Base-by-base conservation (phyloP, 2,797 vertebrate genomes). In the Thaleichthys pacificus region DNA sequence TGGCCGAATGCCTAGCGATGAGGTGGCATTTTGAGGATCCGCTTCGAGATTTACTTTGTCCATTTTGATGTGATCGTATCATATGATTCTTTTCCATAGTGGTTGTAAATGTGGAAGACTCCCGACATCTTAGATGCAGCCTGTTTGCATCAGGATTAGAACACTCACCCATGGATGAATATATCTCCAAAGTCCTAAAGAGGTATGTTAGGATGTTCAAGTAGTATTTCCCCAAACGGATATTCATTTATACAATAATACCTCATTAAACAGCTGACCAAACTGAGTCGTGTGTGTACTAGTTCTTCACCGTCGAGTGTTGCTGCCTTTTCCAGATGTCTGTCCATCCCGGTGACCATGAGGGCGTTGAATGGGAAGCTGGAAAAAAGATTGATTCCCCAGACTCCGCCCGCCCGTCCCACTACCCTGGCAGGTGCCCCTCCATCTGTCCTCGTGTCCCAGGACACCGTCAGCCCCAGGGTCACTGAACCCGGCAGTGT, bases 321-420 rank as follows among this genome's bases (percentile, higher is more conserved):
- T 76, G 68, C 61, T 68, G 26, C 17, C 62, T n/a, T 56, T 17
- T 5, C 38, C 77, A 96, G 96, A 26, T 95, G 86, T 75, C 89
- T 94, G 92, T 96, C 95, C 54, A 71, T 97, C n/a, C 95, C 96
- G 17, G 78, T 91, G 74, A 91, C 93, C 64, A 89, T 96, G 90
- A 92, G 84, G 82, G 83, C 88, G 1, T 76, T 97, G 61, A 86
- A 84, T 75, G 84, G 69, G 80, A 93, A 85, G 0, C 77, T 91
- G 2, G 42, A 78, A 28, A 70, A 74, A 51, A 63, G 79, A 65
- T 24, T 30, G 61, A 54, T 80, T 38, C 4, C 30, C 28, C 60
- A 73, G 12, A 66, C 61, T 58, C 61, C 73, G 35, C 62, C 77
- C 19, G 5, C 14, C 54, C 19, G 0, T 32, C 17, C 6, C 1